Conservation (phyloP, 2,113 vertebrate species). For the Tragelaphus buxtoni region DNA sequence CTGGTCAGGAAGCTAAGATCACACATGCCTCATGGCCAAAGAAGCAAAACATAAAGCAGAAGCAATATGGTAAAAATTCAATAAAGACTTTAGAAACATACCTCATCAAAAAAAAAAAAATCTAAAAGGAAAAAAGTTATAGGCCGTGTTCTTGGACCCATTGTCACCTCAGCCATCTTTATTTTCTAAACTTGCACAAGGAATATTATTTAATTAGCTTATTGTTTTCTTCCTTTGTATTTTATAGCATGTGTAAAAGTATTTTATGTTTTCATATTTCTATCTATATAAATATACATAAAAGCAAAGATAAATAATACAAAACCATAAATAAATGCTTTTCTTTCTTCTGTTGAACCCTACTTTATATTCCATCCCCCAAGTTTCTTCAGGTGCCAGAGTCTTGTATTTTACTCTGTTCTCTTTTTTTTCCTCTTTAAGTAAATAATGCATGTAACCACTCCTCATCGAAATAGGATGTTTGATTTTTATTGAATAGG, state of each 20-base stretch:
- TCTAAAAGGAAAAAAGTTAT: background rate
- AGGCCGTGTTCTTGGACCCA: too few species aligned
- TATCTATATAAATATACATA: background rate
- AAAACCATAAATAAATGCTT: background rate
- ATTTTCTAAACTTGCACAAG: background rate
- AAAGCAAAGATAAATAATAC: background rate
- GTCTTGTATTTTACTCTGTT: background rate
- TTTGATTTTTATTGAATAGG: slow-evolving; percentile 12
- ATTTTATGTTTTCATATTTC: background rate
- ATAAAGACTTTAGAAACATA: background rate
- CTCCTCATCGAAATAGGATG: background rate
- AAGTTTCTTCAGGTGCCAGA: background rate
- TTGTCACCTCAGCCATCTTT: background rate
- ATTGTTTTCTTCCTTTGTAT: background rate
- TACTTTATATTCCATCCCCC: background rate
- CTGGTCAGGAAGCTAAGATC: background rate
- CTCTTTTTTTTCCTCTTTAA: background rate
- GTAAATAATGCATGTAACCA: background rate
- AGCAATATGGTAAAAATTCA: background rate
- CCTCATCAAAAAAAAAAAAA: background rate
- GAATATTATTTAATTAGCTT: background rate
- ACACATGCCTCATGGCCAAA: background rate
- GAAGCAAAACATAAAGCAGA: background rate
- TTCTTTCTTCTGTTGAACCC: background rate
- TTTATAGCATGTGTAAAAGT: background rate